phyloP scores from a whole-genome alignment of 2,113 vertebrate species.

The Peromyscus maniculatus region DNA sequence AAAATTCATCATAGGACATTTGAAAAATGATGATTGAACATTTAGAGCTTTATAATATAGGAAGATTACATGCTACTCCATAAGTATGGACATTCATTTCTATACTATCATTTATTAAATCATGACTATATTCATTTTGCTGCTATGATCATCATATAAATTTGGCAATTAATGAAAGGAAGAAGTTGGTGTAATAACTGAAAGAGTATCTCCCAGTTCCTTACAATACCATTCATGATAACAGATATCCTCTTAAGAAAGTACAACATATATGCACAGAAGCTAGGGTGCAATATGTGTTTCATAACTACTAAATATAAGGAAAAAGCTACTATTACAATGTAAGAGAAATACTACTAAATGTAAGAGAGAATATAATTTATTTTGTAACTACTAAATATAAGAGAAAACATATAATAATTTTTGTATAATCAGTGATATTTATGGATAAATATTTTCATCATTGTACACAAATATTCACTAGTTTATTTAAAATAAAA shows the following conservation, averaged over 20 bases:
- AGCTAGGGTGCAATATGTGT: background rate
- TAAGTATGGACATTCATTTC: background rate
- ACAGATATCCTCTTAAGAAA: background rate
- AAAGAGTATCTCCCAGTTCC: background rate
- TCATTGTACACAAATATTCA: background rate
- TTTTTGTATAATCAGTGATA: background rate
- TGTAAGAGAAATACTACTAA: background rate
- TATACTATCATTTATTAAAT: background rate
- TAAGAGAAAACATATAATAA: background rate
- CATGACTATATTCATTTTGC: background rate
- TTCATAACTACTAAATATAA: background rate
- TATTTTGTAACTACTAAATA: background rate
- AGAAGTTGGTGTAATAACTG: background rate
- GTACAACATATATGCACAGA: background rate
- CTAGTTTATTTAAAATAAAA: background rate
- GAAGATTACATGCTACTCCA: background rate
- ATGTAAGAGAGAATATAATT: background rate
- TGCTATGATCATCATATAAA: background rate
- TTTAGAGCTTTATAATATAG: background rate
- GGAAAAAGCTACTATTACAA: background rate
- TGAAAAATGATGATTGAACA: background rate
- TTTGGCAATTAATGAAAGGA: background rate
- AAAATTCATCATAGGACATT: background rate
- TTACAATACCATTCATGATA: background rate
- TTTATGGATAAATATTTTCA: background rate